Base-by-base conservation (phyloP, 2,797 vertebrate genomes). In the Malurus splendens region DNA sequence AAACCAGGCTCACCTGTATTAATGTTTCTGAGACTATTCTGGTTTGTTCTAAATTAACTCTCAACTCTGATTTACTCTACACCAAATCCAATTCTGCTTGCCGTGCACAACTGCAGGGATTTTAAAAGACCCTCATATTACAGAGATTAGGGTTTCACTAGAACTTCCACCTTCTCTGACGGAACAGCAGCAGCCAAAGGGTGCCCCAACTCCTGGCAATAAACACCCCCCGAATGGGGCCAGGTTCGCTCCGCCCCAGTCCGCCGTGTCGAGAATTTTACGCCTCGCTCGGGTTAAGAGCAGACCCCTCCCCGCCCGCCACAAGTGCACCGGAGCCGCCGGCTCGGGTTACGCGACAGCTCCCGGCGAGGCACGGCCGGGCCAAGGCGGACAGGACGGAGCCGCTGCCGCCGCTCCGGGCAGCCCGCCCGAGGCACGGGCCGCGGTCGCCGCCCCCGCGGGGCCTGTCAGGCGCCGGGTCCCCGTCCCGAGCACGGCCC, bases 141-240 rank as follows among this genome's bases (percentile, higher is more conserved):
- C 38, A 17, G 39, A 18, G 28, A 8, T 0, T 1, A 20, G 7
- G 32, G 17, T 24, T 76, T 30, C 62, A 1, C 76, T 5, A 9
- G 2, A 62, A 18, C 50, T 47, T 22, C 38, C 76, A 32, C 2
- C 33, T 32, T 60, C 51, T 33, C 48, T 25, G 23, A 15, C 3
- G 2, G 16, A 18, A 3, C 28, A 1, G 57, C 50, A 14, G 71
- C 38, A 12, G 59, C 55, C 6, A 28, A 28, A 33, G 30, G 7
- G 13, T 20, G 6, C 32, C 6, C 16, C 32, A 8, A 0, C 28
- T n/a, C 6, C 65, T 0, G 30, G 28, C 76, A 50, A 13, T 0
- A 8, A 33, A 5, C 6, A 13, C 2, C 28, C 25, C 10, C 6
- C 11, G 5, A 12, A 3, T 0, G 30, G 14, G 4, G 6, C 33